Base-by-base conservation (phyloP, 2,113 vertebrate species). In the Amphiprion percula region DNA sequence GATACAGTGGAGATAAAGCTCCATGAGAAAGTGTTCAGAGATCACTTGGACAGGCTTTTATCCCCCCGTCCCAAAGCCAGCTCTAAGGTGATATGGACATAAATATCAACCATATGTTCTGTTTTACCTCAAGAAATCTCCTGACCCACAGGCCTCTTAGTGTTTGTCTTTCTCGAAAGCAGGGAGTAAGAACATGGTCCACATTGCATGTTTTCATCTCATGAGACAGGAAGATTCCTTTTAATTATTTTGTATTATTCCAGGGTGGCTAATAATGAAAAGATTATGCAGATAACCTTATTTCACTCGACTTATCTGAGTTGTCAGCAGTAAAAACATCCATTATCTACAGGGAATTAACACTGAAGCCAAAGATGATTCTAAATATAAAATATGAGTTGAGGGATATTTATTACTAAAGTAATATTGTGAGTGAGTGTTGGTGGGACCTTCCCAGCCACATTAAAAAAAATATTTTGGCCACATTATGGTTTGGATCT, bases 81-180 rank as follows among this genome's bases (percentile, higher is more conserved):
- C 55, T 54, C 16, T 33, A 11, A 65, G 37, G n/a, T 67, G 74
- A 54, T 61, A 37, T 23, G 23, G 47, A 80, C 61, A 28, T 12
- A 41, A 62, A 87, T 47, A 81, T 69, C 41, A 58, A 63, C 65
- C 73, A 81, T 61, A 62, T 79, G 76, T 59, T 85, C 62, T 76
- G 79, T 73, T 90, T 87, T 75, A 78, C 47, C 33, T 77, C 49
- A 53, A 74, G 8, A 86, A 77, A 82, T 85, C 71, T 68, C 47
- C 62, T 23, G 75, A 86, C 59, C 61, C 30, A 14, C 12, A 39
- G 14, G 37, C 60, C 28, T 78, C 19, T 56, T 65, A 10, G 56
- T 74, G 70, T 71, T 33, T n/a, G 56, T 76, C 54, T 68, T 54
- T 74, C 12, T 55, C 56, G n/a, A 15, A 78, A 75, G 56, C 46